Conservation (phyloP, 2,113 vertebrate genomes). For the Pelecanus crispus region DNA sequence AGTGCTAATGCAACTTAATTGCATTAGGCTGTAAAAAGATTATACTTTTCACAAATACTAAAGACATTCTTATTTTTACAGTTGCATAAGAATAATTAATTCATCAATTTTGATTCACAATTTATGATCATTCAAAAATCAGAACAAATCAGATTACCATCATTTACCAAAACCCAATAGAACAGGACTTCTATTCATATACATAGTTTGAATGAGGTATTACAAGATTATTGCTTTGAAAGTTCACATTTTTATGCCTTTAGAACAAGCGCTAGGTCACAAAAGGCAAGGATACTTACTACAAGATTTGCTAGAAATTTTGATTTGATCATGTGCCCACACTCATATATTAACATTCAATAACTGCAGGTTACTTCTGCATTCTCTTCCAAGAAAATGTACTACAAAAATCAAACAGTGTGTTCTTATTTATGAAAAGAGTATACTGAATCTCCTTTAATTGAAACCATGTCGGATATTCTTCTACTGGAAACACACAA, state of each 20-base stretch:
- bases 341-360: neutral
- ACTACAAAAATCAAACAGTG: neutral
- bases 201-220: neutral
- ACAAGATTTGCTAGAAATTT: neutral
- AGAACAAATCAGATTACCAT: neutral
- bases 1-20: neutral
- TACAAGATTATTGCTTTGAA: neutral
- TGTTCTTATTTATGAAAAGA: neutral
- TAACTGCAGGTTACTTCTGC: neutral
- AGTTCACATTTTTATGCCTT: neutral
- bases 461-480: neutral
- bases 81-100: neutral
- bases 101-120: neutral
- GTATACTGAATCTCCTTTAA: neutral
- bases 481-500: neutral
- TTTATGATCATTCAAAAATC: neutral
- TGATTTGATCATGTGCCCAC: neutral
- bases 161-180: neutral
- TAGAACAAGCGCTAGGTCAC: neutral
- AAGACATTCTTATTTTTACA: neutral
- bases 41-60: neutral
- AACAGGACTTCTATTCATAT: neutral
- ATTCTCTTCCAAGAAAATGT: neutral
- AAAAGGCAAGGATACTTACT: neutral
- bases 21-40: neutral